These are phyloP conservation scores for Caenorhabditis latens DNA, from an alignment of 1,140 invertebrate species.

Conservation along the genomic window DNA sequence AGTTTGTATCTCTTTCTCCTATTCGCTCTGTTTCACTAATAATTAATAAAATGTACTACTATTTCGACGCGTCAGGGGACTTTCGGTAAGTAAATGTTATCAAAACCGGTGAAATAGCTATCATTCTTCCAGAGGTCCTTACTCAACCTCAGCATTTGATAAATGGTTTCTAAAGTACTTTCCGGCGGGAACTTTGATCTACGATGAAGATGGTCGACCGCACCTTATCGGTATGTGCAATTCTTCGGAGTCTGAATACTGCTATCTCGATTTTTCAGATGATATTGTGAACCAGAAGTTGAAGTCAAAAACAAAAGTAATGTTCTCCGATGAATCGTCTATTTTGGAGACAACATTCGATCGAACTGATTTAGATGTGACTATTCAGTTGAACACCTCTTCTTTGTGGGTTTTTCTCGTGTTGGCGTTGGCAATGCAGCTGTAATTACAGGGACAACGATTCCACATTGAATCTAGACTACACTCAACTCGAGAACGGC, in stretches of 20 bases:
- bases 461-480: neutral
- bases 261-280: neutral
- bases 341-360: neutral
- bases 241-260: neutral
- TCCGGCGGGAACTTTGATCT: neutral
- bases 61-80: neutral
- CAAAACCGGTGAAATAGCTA: neutral
- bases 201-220: neutral
- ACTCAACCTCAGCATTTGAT: neutral
- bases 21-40: neutral
- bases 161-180: constrained; percentile 1
- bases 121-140: neutral
- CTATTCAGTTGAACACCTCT: neutral
- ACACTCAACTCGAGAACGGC: neutral
- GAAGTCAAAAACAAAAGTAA: neutral
- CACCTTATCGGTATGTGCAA: neutral
- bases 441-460: neutral
- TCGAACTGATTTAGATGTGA: neutral
- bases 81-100: neutral
- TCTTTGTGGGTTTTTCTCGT: too few species aligned
- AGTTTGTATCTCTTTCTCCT: neutral
- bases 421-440: too few species aligned
- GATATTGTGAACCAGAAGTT: neutral
- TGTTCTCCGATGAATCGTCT: neutral
- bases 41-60: constrained; percentile 32